Conservation (phyloP, 2,797 vertebrate genomes). For the Rhynchonycteris naso region DNA sequence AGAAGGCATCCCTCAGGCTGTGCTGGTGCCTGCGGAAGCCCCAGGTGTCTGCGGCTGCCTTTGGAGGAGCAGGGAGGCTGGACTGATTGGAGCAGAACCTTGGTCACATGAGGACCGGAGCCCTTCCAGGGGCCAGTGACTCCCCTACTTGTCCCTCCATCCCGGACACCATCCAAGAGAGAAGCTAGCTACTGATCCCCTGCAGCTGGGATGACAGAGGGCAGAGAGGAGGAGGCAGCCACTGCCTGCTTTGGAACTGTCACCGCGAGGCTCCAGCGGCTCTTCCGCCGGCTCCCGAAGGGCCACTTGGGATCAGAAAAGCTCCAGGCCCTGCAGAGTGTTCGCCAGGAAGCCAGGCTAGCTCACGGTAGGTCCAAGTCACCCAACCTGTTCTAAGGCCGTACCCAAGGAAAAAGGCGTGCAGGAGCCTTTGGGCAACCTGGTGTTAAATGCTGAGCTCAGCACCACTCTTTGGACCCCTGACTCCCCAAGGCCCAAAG, state of each 20-base stretch:
- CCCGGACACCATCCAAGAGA: background rate
- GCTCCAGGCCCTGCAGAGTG: conserved; percentile 86
- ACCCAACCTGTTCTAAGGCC: background rate
- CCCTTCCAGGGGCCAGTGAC: background rate
- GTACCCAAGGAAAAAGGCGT: background rate
- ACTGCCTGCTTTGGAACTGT: conserved; percentile 92
- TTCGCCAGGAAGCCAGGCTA: conserved; percentile 85
- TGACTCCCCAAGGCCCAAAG: background rate
- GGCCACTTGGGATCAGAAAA: conserved; percentile 89
- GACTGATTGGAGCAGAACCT: background rate
- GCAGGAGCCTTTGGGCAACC: background rate
- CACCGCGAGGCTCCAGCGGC: conserved; percentile 89
- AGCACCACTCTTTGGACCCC: background rate
- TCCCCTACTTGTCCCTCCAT: background rate
- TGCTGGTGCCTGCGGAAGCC: background rate
- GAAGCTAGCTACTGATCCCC: conserved; percentile 73
- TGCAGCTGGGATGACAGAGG: conserved; percentile 79
- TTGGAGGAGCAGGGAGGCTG: background rate
- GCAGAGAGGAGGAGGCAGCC: conserved; percentile 77
- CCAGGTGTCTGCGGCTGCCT: background rate
- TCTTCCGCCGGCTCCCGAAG: conserved; percentile 93
- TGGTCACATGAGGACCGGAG: background rate
- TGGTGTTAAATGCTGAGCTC: background rate
- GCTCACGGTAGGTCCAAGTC: conserved; percentile 86
- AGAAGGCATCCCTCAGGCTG: conserved; percentile 34